A percentile compares a stretch with the other conserved stretches of the same genome.
Conservation (phyloP, 2,113 vertebrate species). For the Plestiodon gilberti region DNA sequence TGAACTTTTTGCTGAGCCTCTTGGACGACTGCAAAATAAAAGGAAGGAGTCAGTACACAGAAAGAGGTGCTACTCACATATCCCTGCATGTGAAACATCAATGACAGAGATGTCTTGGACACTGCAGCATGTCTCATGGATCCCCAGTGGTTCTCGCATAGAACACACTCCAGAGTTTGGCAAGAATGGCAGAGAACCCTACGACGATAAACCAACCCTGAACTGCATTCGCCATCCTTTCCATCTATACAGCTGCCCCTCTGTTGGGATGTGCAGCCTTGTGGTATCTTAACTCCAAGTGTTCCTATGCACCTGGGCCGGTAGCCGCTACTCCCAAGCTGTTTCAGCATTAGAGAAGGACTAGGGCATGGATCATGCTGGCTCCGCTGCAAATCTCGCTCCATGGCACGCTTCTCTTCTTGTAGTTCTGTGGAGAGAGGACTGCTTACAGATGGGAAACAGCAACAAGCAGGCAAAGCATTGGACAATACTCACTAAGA, state of each 20-base stretch:
- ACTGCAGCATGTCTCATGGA: not conserved
- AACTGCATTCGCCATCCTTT: not conserved
- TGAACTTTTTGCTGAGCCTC: not conserved
- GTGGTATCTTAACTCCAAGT: not conserved
- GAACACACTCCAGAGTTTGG: slow-evolving; percentile 2
- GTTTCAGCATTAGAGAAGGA: not conserved
- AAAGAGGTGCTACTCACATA: not conserved
- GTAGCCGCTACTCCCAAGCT: not conserved
- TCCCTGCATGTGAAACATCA: not conserved
- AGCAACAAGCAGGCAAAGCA: not conserved
- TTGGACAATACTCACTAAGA: not conserved
- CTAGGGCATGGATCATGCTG: not conserved
- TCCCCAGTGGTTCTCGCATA: not conserved
- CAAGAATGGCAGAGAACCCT: not conserved
- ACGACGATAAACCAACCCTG: not conserved
- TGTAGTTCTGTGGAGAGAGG: slow-evolving; percentile 73
- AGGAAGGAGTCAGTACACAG: not conserved
- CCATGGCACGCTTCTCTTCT: slow-evolving; percentile 72
- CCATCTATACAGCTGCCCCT: not conserved
- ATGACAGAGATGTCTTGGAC: slow-evolving; percentile 1
- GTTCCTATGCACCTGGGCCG: slow-evolving; percentile 53
- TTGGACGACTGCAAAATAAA: not conserved
- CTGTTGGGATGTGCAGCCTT: not conserved
- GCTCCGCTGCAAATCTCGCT: slow-evolving; percentile 64
- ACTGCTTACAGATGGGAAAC: not conserved